Percentiles rank a stretch among this genome's conserved stretches.
phyloP scores from a whole-genome alignment of 2,888 invertebrate species.

The Rutpela maculata region DNA sequence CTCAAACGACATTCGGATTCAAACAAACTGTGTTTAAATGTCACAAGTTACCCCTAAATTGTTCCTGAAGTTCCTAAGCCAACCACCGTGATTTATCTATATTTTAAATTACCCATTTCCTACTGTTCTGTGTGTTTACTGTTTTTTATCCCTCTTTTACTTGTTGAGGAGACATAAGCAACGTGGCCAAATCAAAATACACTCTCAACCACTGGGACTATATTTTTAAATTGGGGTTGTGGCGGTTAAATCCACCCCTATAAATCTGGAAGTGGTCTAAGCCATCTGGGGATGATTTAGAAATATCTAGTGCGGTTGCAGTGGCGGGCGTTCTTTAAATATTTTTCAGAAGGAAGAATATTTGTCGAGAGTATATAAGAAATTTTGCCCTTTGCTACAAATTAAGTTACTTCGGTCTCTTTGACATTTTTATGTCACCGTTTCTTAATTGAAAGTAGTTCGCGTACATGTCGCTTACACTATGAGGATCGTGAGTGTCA shows the following conservation, averaged over 20 bases:
- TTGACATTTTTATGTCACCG: too few relatives aligned
- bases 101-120: conserved; percentile 26
- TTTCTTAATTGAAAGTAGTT: too few relatives aligned
- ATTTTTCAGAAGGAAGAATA: background rate
- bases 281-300: conserved; percentile 35
- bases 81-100: conserved; percentile 32
- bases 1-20: conserved; percentile 10
- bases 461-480: too few relatives aligned
- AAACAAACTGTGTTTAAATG: conserved; percentile 16
- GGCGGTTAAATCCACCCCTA: conserved; percentile 33
- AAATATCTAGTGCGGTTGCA: background rate
- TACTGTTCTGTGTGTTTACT: conserved; percentile 12
- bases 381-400: too few relatives aligned
- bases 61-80: conserved; percentile 19
- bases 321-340: background rate
- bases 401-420: too few relatives aligned
- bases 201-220: conserved; percentile 15
- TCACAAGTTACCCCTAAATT: conserved; percentile 30
- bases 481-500: too few relatives aligned
- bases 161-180: conserved; percentile 6
- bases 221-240: conserved; percentile 32
- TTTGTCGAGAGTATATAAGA: too few relatives aligned
- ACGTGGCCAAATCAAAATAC: conserved; percentile 16
- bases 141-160: conserved; percentile 8
- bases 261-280: conserved; percentile 34